Evolutionary conservation across 2,113 vertebrate genomes (phyloP), one percentile per base, ranked within the genome.

Genomic region (Arothron firmamentum): DNA sequence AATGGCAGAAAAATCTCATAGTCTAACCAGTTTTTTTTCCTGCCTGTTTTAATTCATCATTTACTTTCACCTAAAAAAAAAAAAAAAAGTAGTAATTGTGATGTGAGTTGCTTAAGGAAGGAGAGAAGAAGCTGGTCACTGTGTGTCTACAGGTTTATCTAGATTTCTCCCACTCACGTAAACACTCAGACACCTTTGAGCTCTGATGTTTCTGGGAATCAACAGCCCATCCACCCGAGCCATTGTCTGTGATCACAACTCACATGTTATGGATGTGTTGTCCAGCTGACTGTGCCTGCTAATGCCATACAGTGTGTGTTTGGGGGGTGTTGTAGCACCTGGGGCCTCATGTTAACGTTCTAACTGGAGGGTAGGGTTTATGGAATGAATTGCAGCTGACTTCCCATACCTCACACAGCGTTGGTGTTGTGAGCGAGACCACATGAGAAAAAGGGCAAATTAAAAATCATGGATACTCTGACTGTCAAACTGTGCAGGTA

Each of bases 381-480:
- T 96, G 93, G 91, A 94, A 94, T 98, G 94, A 89, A 97, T 97
- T 98, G 93, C 96, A 98, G 94, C 94, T 96, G 95, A 96, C 95
- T 95, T 95, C 96, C 94, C 94, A 94, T 93, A 97, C 96, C 95
- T 98, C 96, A 97, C 95, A 96, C 96, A 96, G 95, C 96, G 96
- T 96, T 99, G 96, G 95, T 96, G 96, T 97, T 98, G 97, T 98
- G 96, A 97, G 95, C 96, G 93, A 89, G 87, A 95, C 95, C 94
- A 94, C 95, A 96, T 97, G 95, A 96, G 85, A 84, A 89, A 49
- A 88, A 98, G 94, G 94, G 94, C 96, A 96, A 98, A 96, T 98
- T 96, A 99, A 96, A 98, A 99, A 98, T 97, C 94, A 97, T 95
- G 96, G 96, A 97, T 95, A 98, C 95, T 97, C 94, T 89, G 87